Evolutionary conservation across 2,797 vertebrate species (phyloP).

Genomic region (Cephalopachus bancanus): DNA sequence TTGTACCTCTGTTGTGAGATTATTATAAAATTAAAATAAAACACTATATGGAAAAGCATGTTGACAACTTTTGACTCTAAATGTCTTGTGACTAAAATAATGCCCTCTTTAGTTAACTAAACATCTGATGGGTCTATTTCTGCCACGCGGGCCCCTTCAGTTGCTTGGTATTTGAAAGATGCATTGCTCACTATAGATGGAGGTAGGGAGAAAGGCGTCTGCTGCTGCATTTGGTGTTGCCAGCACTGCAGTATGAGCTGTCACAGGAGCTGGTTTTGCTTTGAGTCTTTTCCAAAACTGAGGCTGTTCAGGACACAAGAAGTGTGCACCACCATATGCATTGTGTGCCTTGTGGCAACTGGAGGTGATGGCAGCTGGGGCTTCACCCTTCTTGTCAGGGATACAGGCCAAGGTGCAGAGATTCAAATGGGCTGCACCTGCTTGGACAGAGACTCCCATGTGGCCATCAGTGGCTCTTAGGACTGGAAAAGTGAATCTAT

Average conservation of each 20-base stretch:
- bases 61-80: neutral
- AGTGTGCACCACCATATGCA: neutral
- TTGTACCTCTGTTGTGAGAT: neutral
- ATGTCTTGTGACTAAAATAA: neutral
- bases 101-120: neutral
- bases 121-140: neutral
- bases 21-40: constrained; percentile 20
- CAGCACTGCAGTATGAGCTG: neutral
- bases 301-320: neutral
- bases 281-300: neutral
- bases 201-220: neutral
- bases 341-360: neutral
- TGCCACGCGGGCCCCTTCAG: neutral
- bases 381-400: neutral
- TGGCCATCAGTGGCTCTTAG: neutral
- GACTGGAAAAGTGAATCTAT: neutral
- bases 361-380: neutral
- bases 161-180: neutral
- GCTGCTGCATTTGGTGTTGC: accelerated
- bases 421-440: neutral
- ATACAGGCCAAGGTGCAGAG: neutral
- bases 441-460: neutral
- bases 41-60: neutral
- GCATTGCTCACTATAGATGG: neutral
- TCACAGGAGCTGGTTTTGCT: neutral